Conservation (phyloP, 2,888 invertebrate genomes). For the Lycocerus yunnanus region DNA sequence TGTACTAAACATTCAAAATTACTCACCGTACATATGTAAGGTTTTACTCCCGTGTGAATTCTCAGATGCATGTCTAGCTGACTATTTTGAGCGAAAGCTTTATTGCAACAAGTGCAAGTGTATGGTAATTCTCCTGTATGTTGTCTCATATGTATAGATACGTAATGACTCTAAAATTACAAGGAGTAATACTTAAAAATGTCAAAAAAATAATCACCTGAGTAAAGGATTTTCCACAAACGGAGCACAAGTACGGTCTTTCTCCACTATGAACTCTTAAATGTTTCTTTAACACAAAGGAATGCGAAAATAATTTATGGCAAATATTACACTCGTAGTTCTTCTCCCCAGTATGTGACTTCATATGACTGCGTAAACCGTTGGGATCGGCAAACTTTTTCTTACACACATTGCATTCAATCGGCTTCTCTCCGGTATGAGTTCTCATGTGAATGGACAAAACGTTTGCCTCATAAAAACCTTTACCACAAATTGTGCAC, state of each 20-base stretch:
- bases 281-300: slow-evolving; percentile 48
- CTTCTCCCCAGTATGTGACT: slow-evolving; percentile 47
- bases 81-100: slow-evolving; percentile 47
- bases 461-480: slow-evolving; percentile 50
- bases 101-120: slow-evolving; percentile 43
- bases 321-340: slow-evolving; percentile 45
- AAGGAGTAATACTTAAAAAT: neutral
- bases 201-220: slow-evolving; percentile 36
- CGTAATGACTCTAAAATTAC: slow-evolving; percentile 47
- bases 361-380: slow-evolving; percentile 46
- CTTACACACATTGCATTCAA: slow-evolving; percentile 44
- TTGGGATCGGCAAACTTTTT: slow-evolving; percentile 48
- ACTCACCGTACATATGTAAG: slow-evolving; percentile 45
- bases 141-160: slow-evolving; percentile 47
- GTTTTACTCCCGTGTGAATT: slow-evolving; percentile 47
- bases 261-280: slow-evolving; percentile 46
- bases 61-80: slow-evolving; percentile 47
- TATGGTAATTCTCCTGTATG: slow-evolving; percentile 49
- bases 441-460: slow-evolving; percentile 47
- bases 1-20: neutral
- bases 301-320: slow-evolving; percentile 46
- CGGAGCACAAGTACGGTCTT: slow-evolving; percentile 44
- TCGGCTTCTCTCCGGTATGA: slow-evolving; percentile 50
- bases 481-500: slow-evolving; percentile 48
- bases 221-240: slow-evolving; percentile 47